Conservation (phyloP, 2,888 invertebrate genomes). For the Carabus problematicus region DNA sequence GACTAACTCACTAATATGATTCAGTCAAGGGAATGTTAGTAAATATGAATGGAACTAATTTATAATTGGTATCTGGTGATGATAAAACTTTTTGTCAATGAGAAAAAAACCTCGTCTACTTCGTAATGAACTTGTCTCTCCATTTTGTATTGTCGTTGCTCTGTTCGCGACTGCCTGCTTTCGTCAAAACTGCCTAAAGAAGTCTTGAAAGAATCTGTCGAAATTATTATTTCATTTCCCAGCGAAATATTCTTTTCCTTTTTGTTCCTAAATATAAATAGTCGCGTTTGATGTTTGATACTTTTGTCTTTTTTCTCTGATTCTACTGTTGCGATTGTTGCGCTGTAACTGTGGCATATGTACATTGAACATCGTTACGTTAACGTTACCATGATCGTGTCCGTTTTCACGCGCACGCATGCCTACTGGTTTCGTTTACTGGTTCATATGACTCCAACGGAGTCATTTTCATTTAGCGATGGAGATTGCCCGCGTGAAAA, state of each 20-base stretch:
- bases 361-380: too few relatives aligned
- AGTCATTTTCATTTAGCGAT: conserved; percentile 19
- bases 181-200: neutral
- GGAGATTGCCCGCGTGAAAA: conserved; percentile 1
- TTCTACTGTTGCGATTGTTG: too few relatives aligned
- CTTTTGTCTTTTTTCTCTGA: too few relatives aligned
- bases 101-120: neutral
- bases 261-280: conserved; percentile 22
- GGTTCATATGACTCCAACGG: conserved; percentile 26
- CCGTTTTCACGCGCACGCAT: neutral
- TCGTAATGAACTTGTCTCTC: too few relatives aligned
- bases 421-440: conserved; percentile 21
- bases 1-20: too few relatives aligned
- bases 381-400: neutral
- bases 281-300: conserved; percentile 28
- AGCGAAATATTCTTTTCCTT: conserved; percentile 15
- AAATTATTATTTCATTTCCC: conserved; percentile 12
- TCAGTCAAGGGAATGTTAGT: too few relatives aligned
- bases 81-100: too few relatives aligned
- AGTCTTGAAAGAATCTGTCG: neutral
- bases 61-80: too few relatives aligned
- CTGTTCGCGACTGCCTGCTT: neutral
- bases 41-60: too few relatives aligned
- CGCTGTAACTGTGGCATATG: too few relatives aligned
- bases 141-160: too few relatives aligned